phyloP scores from a whole-genome alignment of 2,113 vertebrate genomes.

The Sinocyclocheilus grahami region DNA sequence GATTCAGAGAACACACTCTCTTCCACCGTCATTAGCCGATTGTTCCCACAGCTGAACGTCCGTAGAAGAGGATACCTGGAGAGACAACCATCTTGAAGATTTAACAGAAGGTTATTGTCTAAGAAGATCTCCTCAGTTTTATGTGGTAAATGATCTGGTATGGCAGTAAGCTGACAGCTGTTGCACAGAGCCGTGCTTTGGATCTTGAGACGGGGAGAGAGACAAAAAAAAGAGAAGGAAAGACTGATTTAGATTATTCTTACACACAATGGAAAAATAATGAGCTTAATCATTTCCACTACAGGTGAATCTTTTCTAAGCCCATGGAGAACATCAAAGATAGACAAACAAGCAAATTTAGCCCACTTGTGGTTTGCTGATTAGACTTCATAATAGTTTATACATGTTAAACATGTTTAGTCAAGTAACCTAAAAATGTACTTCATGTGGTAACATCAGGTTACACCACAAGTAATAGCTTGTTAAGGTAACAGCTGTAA shows the following conservation, averaged over 20 bases:
- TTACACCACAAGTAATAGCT: background rate
- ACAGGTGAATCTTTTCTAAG: background rate
- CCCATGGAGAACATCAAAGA: background rate
- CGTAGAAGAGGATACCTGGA: slow-evolving; percentile 74
- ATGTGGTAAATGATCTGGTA: slow-evolving; percentile 74
- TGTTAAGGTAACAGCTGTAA: background rate
- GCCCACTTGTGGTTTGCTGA: background rate
- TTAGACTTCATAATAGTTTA: background rate
- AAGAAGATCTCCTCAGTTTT: slow-evolving; percentile 78
- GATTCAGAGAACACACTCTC: slow-evolving; percentile 71
- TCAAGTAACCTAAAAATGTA: background rate
- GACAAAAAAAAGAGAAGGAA: background rate
- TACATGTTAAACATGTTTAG: background rate
- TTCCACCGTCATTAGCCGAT: slow-evolving; percentile 74
- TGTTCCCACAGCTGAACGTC: slow-evolving; percentile 79
- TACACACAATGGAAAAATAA: background rate
- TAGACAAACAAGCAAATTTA: background rate
- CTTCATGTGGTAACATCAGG: background rate
- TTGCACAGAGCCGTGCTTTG: slow-evolving; percentile 76
- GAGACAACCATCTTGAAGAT: slow-evolving; percentile 77
- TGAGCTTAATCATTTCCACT: background rate
- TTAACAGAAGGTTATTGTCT: slow-evolving; percentile 81
- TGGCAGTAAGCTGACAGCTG: slow-evolving; percentile 65
- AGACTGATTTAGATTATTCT: background rate
- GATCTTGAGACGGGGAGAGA: slow-evolving; percentile 69